Evolutionary conservation across 2,888 invertebrate species (phyloP).

Genomic region (Nyleta sp.): DNA sequence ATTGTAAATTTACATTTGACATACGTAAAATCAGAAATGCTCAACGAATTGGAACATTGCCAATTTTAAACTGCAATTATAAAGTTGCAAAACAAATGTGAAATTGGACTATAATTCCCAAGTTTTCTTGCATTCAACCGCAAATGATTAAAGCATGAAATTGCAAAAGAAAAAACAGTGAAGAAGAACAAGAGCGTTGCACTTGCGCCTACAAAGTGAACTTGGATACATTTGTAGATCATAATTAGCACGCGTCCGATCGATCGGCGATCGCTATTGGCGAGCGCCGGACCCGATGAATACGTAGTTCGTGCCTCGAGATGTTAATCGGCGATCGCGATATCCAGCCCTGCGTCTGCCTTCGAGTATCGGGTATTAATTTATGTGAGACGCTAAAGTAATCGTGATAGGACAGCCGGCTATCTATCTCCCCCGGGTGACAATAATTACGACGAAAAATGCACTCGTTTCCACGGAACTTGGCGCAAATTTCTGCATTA

Average conservation of each 20-base stretch:
- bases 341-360: conserved; percentile 52
- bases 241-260: conserved; percentile 51
- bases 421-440: conserved; percentile 58
- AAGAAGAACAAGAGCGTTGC: neutral
- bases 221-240: conserved; percentile 48
- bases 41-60: too few species aligned
- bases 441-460: conserved; percentile 40
- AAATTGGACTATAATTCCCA: too few species aligned
- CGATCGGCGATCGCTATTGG: conserved; percentile 49
- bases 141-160: neutral
- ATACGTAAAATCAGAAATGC: too few species aligned
- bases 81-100: too few species aligned
- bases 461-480: neutral
- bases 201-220: conserved; percentile 15
- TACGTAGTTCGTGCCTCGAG: conserved; percentile 63
- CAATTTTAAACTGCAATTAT: too few species aligned
- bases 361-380: conserved; percentile 61
- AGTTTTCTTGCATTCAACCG: neutral
- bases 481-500: neutral
- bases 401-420: conserved; percentile 62
- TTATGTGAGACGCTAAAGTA: conserved; percentile 62
- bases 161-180: neutral
- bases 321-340: conserved; percentile 61
- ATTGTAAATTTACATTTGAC: too few species aligned
- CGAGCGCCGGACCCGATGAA: conserved; percentile 47